Percentiles rank a stretch among this genome's conserved stretches.
Evolutionary conservation across 2,888 invertebrate species (phyloP).

Genomic region (Catocala nupta): DNA sequence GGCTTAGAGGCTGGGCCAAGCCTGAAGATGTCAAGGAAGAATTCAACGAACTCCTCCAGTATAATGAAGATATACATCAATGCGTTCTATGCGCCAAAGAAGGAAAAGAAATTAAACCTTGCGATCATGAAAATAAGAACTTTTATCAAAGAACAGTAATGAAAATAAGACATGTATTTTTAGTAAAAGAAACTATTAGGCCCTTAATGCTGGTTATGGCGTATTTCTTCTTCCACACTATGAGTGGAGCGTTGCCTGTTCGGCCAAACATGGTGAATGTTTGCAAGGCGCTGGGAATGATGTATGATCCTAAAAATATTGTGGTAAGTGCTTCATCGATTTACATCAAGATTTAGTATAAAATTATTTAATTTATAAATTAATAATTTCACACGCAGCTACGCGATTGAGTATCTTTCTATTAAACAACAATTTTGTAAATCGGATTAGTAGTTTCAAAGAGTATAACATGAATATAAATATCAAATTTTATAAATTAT

Average conservation of each 20-base stretch:
- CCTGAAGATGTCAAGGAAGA: slow-evolving; percentile 84
- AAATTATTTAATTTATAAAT: too few species aligned
- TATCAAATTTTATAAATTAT: too few species aligned
- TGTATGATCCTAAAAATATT: slow-evolving; percentile 74
- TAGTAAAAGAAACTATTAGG: slow-evolving; percentile 83
- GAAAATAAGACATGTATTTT: slow-evolving; percentile 73
- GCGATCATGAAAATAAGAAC: slow-evolving; percentile 65
- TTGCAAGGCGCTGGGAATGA: slow-evolving; percentile 82
- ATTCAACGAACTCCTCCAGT: slow-evolving; percentile 79
- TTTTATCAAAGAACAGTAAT: slow-evolving; percentile 60
- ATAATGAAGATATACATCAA: slow-evolving; percentile 71
- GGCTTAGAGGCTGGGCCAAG: slow-evolving; percentile 85
- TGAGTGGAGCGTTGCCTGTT: slow-evolving; percentile 82
- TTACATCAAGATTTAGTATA: too few species aligned
- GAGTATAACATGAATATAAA: too few species aligned
- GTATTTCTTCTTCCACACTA: slow-evolving; percentile 84
- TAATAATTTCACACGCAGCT: too few species aligned
- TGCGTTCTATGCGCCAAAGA: slow-evolving; percentile 74
- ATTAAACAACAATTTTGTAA: too few species aligned
- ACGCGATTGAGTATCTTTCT: too few species aligned
- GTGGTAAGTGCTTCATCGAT: slow-evolving; percentile 74
- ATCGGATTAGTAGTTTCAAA: too few species aligned
- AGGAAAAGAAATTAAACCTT: slow-evolving; percentile 58
- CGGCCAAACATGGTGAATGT: slow-evolving; percentile 87
- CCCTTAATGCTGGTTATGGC: slow-evolving; percentile 84